Percentiles rank a stretch among this genome's conserved stretches.
These are phyloP conservation scores for Corythaeola cristata DNA, from an alignment of 2,113 vertebrate species.

Conservation along the genomic window DNA sequence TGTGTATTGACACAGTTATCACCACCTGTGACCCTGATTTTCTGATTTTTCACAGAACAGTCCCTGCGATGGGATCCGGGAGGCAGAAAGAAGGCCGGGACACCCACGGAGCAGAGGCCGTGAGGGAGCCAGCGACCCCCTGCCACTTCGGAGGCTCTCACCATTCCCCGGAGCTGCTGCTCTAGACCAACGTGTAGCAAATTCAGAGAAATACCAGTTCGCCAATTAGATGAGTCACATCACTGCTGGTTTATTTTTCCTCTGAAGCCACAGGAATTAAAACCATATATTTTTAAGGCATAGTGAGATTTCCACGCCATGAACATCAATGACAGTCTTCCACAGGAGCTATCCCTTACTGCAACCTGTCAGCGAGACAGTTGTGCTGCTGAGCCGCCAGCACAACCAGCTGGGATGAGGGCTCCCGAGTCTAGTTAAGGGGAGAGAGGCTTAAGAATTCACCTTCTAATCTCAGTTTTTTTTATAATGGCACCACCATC, in stretches of 20 bases:
- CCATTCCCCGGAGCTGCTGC: not conserved
- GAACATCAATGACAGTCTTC: not conserved
- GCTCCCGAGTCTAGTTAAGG: not conserved
- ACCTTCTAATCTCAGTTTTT: not conserved
- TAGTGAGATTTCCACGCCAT: accelerated
- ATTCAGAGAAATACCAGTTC: not conserved
- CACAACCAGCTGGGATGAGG: not conserved
- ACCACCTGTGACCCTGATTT: accelerated
- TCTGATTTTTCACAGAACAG: too few species aligned
- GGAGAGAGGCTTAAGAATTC: not conserved
- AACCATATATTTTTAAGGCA: not conserved
- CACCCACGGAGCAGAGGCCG: accelerated
- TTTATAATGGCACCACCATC: not conserved
- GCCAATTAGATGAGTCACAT: not conserved
- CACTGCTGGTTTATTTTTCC: not conserved
- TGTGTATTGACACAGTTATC: accelerated
- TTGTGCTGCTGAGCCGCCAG: not conserved
- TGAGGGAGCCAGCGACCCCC: not conserved
- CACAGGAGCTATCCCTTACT: not conserved
- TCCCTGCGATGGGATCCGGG: accelerated
- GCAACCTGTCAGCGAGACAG: not conserved
- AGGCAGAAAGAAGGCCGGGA: accelerated
- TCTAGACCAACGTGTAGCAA: not conserved
- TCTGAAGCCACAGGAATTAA: not conserved
- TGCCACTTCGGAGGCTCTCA: accelerated